phyloP scores from a whole-genome alignment of 2,797 vertebrate species.

The Enteromius treurensis region DNA sequence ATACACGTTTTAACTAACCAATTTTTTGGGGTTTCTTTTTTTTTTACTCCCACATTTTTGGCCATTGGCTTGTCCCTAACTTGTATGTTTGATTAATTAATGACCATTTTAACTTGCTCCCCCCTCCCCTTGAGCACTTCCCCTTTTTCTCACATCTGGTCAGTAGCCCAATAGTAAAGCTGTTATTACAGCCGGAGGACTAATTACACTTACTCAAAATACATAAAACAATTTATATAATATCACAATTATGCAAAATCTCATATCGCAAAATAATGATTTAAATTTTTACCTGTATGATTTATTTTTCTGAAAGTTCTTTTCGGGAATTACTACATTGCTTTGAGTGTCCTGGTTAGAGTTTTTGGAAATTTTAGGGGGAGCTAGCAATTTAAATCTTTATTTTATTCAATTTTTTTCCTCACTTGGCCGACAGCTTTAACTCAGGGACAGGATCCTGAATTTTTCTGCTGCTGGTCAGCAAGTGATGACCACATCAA shows the following conservation, averaged over 20 bases:
- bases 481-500: conserved; percentile 34
- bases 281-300: neutral
- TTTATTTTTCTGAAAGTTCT: neutral
- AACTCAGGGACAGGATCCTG: conserved; percentile 25
- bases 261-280: conserved; percentile 8
- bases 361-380: neutral
- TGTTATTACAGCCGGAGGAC: neutral
- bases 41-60: neutral
- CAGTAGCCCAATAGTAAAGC: neutral
- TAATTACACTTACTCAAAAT: neutral
- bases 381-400: neutral
- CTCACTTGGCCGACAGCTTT: conserved; percentile 15
- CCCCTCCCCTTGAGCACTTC: conserved; percentile 58
- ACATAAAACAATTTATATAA: too few relatives aligned
- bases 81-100: neutral
- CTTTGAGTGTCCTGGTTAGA: neutral
- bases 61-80: neutral
- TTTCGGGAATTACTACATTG: neutral
- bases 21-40: neutral
- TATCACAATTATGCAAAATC: conserved; percentile 16
- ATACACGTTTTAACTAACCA: neutral
- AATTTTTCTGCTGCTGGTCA: conserved; percentile 55
- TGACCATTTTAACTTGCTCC: neutral
- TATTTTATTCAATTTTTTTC: neutral
- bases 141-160: neutral